Base-by-base conservation (phyloP, 2,113 vertebrate species). In the Hiodon tergisus region DNA sequence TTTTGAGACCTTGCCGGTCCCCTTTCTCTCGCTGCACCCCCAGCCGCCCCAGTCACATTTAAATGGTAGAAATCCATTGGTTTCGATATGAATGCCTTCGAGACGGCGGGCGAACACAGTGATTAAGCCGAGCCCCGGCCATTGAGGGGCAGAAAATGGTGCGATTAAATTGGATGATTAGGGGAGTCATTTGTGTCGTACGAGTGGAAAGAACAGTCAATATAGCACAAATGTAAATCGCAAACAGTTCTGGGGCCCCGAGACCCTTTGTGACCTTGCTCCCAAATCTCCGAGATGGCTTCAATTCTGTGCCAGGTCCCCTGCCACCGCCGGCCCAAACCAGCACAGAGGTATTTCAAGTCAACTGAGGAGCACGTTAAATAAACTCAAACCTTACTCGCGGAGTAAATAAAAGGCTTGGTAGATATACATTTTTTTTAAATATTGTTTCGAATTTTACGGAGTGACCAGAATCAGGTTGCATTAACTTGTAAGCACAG, bases 1-100 rank as follows among this genome's bases (percentile, higher is more conserved):
- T 81, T 77, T 78, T 59, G 51, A 80, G 81, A 62, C 63, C 72
- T 70, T 47, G 75, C 73, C 61, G 46, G 68, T 74, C 59, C 73
- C 31, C 71, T 78, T 73, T 58, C 78, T 76, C 62, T 59, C 73
- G 59, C 48, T 68, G 66, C 71, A 73, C 48, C 55, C 65, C 76
- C 55, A 61, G 17, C 47, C 67, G 31, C 47, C 68, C 59, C 71
- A 50, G 63, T 70, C 50, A 73, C 76, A 67, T 65, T 72, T 83
- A 78, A 83, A 86, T 82, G 80, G 75, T 79, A 75, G 76, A 84
- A 86, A 84, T 86, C 81, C 84, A 86, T 84, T 83, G 82, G 84
- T 84, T 83, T 86, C 83, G 79, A 86, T 86, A 82, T 83, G 81
- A 83, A 80, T 79, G 76, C 78, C 77, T 83, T 79, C 80, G 78